These are phyloP conservation scores for Gerris lacustris DNA, from an alignment of 2,888 invertebrate genomes.

Conservation along the genomic window DNA sequence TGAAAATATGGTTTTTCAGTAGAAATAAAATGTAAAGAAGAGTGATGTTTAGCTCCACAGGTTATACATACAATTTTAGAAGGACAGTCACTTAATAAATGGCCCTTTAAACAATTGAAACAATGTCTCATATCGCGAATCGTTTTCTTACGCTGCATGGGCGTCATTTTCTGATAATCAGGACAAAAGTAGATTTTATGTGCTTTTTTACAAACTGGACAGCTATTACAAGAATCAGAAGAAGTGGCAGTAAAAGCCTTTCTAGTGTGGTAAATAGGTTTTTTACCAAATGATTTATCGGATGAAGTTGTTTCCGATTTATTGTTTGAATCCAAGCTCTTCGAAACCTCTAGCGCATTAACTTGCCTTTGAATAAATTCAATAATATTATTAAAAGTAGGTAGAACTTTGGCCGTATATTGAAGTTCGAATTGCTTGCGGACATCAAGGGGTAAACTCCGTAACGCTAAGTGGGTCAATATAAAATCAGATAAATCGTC, in stretches of 20 bases:
- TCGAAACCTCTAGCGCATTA: not conserved
- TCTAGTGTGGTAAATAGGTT: too few relatives aligned
- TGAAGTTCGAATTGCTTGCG: not conserved
- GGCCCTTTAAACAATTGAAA: not conserved
- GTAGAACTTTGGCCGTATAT: not conserved
- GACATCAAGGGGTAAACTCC: not conserved
- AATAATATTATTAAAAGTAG: not conserved
- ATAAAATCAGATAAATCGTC: not conserved
- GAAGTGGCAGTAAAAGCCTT: too few relatives aligned
- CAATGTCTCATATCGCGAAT: not conserved
- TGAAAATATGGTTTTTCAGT: not conserved
- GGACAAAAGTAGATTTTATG: not conserved
- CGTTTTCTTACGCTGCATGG: not conserved
- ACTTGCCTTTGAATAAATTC: not conserved
- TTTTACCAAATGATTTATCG: too few relatives aligned
- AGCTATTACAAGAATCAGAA: too few relatives aligned
- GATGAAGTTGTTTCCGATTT: not conserved
- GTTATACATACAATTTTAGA: not conserved
- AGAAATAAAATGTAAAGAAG: not conserved
- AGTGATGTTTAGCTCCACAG: not conserved
- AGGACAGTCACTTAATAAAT: not conserved
- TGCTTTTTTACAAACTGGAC: not conserved
- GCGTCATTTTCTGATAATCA: not conserved
- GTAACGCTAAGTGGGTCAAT: not conserved
- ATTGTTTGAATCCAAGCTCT: not conserved